Evolutionary conservation across 1,140 invertebrate genomes (phyloP).

Genomic region (Bombus pascuorum): DNA sequence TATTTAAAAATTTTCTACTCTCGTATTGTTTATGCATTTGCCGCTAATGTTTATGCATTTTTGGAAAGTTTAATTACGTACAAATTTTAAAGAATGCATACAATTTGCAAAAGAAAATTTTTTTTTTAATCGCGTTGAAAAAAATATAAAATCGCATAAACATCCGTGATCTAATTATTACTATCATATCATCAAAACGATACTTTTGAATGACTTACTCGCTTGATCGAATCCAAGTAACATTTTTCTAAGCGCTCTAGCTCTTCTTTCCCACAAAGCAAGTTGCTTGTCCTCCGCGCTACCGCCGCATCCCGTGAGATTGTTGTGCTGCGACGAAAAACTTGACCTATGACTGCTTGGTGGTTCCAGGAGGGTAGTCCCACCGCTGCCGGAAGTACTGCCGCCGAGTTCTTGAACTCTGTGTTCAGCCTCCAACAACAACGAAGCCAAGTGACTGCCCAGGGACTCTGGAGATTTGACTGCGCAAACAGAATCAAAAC

Average conservation of each 20-base stretch:
- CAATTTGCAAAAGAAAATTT: too few relatives aligned
- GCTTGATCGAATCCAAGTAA: conserved; percentile 87
- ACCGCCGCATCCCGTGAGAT: conserved; percentile 85
- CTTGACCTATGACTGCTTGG: conserved; percentile 81
- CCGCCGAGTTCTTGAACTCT: conserved; percentile 89
- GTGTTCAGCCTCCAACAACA: conserved; percentile 91
- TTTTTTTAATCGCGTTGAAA: too few relatives aligned
- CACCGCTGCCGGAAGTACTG: conserved; percentile 68
- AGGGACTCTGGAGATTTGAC: conserved; percentile 88
- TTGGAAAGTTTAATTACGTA: too few relatives aligned
- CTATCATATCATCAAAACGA: too few relatives aligned
- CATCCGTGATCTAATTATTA: too few relatives aligned
- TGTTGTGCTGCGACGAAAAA: conserved; percentile 82
- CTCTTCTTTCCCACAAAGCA: conserved; percentile 92
- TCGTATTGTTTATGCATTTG: too few relatives aligned
- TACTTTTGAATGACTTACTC: conserved; percentile 80
- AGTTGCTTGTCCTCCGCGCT: conserved; percentile 92
- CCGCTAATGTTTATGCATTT: too few relatives aligned
- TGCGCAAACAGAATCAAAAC: conserved; percentile 78
- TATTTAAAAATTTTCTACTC: conserved; percentile 61
- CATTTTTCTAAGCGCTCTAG: conserved; percentile 90
- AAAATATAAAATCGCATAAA: too few relatives aligned
- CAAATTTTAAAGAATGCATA: too few relatives aligned
- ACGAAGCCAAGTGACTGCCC: conserved; percentile 87
- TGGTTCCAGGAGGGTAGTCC: conserved; percentile 78